Evolutionary conservation across 2,888 invertebrate species (phyloP).

Genomic region (Timema podura): DNA sequence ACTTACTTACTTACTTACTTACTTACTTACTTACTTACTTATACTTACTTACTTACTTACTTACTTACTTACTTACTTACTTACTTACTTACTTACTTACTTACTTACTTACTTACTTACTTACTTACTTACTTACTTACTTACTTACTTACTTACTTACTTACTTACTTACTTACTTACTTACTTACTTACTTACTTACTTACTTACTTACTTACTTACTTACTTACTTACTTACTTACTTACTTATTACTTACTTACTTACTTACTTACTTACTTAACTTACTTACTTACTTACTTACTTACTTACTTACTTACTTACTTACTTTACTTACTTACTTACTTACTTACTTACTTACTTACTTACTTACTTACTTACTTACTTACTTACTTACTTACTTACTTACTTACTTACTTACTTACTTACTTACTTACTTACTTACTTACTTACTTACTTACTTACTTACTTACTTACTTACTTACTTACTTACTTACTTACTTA

Average conservation of each 20-base stretch:
- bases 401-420: not conserved
- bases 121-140: too few relatives aligned
- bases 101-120: not conserved
- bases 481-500: constrained; percentile 6
- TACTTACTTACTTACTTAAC: not conserved
- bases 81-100: too few relatives aligned
- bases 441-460: constrained; percentile 6
- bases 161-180: constrained; percentile 6
- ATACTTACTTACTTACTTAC: too few relatives aligned
- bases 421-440: not conserved
- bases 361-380: not conserved
- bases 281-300: not conserved
- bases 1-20: not conserved
- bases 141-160: constrained; percentile 6
- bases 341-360: not conserved
- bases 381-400: not conserved
- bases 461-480: constrained; percentile 6
- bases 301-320: too few relatives aligned
- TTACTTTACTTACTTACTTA: not conserved
- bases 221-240: too few relatives aligned
- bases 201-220: not conserved
- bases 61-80: too few relatives aligned
- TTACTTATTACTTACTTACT: too few relatives aligned
- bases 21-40: too few relatives aligned
- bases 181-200: too few relatives aligned